A percentile compares a stretch with the other conserved stretches of the same genome.
Evolutionary conservation across 2,797 vertebrate genomes (phyloP).

Genomic region (Halcyon smyrnensis): DNA sequence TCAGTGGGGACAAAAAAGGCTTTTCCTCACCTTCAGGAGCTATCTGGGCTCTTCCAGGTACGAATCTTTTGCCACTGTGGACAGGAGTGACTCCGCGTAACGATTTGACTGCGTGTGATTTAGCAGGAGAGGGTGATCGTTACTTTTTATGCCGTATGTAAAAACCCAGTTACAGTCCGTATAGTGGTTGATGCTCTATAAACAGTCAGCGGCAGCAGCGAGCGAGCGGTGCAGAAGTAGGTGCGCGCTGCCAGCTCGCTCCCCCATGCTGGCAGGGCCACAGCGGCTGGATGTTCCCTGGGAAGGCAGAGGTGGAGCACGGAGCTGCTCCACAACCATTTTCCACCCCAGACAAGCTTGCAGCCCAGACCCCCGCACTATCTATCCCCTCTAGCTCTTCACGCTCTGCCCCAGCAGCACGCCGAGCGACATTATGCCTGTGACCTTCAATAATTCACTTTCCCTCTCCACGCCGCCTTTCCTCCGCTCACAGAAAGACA

Average conservation of each 20-base stretch:
- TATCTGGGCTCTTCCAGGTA: not conserved
- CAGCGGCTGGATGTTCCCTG: not conserved
- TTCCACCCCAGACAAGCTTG: not conserved
- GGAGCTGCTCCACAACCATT: not conserved
- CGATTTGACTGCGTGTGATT: not conserved
- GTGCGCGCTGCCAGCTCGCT: not conserved
- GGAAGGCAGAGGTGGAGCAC: not conserved
- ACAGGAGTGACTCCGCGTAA: not conserved
- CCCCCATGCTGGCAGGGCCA: constrained; percentile 20
- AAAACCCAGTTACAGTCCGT: not conserved
- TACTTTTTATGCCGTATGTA: not conserved
- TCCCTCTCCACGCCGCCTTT: constrained; percentile 18
- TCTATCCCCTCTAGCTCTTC: not conserved
- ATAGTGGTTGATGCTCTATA: not conserved
- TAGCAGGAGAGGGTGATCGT: not conserved
- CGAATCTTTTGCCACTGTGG: accelerated
- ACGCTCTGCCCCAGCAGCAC: not conserved
- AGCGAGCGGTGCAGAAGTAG: not conserved
- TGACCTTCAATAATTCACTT: constrained; percentile 68
- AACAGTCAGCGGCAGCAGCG: not conserved
- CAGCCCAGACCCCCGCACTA: accelerated
- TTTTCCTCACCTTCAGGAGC: not conserved
- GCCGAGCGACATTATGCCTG: not conserved
- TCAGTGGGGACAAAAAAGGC: not conserved
- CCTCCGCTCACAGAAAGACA: constrained; percentile 28